Conservation (phyloP, 1,140 invertebrate genomes). For the Magallana ariakensis region DNA sequence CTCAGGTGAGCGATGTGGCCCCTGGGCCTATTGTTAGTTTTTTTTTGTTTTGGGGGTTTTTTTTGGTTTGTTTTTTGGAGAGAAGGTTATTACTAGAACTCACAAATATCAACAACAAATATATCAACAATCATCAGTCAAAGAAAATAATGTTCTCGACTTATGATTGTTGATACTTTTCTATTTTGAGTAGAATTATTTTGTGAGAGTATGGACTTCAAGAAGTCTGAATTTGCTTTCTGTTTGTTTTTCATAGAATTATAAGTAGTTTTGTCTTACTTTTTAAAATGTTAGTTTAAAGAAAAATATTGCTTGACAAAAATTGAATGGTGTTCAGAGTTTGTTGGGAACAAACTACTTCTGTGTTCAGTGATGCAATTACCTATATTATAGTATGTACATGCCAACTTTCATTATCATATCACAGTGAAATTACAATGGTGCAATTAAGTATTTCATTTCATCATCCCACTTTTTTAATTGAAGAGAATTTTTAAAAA, state of each 20-base stretch:
- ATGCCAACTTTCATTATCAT: not conserved
- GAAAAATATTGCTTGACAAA: constrained; percentile 19
- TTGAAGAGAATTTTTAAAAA: not conserved
- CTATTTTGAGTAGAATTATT: not conserved
- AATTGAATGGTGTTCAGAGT: constrained; percentile 18
- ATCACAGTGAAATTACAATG: constrained; percentile 28
- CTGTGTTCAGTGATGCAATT: constrained; percentile 38
- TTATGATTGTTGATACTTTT: not conserved
- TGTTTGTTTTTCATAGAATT: not conserved
- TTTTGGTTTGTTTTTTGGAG: too few relatives aligned
- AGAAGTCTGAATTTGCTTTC: constrained; percentile 3
- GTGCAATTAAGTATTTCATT: constrained; percentile 29
- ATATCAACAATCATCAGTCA: too few relatives aligned
- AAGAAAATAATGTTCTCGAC: too few relatives aligned
- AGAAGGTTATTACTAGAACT: too few relatives aligned
- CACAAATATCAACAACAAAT: too few relatives aligned
- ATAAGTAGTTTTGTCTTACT: constrained; percentile 16
- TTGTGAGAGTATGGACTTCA: not conserved
- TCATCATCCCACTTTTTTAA: not conserved
- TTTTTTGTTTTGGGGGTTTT: too few relatives aligned
- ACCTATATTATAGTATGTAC: not conserved
- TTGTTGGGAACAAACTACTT: constrained; percentile 32
- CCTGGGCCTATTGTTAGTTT: too few relatives aligned
- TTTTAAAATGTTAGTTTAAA: constrained; percentile 22
- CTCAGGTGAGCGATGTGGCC: too few relatives aligned